These are phyloP conservation scores for Rhea pennata DNA, from an alignment of 2,113 vertebrate genomes.

Conservation along the genomic window DNA sequence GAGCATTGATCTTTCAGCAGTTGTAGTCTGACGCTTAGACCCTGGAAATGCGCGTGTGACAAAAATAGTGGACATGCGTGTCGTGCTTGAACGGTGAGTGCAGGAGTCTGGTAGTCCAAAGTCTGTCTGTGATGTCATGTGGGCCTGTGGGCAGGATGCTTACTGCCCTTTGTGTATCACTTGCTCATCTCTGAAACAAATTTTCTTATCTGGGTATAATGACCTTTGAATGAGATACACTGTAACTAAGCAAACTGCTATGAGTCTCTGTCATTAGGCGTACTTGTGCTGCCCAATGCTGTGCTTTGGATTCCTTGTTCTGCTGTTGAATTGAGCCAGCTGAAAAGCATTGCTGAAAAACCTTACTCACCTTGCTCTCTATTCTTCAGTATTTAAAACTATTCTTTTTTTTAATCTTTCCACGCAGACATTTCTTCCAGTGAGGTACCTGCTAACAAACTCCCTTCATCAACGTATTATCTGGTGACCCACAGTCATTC, in stretches of 20 bases:
- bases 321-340: background rate
- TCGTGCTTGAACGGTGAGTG: background rate
- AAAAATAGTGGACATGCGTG: background rate
- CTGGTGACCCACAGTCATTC: background rate
- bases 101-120: background rate
- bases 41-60: background rate
- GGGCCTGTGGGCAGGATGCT: background rate
- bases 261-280: background rate
- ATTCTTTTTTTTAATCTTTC: background rate
- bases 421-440: background rate
- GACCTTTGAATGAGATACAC: background rate
- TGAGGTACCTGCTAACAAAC: background rate
- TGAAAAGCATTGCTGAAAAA: background rate
- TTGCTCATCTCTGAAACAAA: background rate
- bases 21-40: background rate
- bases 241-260: background rate
- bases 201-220: background rate
- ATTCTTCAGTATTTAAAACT: background rate
- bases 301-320: background rate
- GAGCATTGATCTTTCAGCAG: background rate
- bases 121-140: background rate
- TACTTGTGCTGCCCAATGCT: background rate
- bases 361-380: background rate
- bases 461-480: background rate
- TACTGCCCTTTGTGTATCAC: background rate